Evolutionary conservation across 2,797 vertebrate genomes (phyloP), one percentile per base, ranked within the genome.

Genomic region (Cryptoblepharus egeriae): DNA sequence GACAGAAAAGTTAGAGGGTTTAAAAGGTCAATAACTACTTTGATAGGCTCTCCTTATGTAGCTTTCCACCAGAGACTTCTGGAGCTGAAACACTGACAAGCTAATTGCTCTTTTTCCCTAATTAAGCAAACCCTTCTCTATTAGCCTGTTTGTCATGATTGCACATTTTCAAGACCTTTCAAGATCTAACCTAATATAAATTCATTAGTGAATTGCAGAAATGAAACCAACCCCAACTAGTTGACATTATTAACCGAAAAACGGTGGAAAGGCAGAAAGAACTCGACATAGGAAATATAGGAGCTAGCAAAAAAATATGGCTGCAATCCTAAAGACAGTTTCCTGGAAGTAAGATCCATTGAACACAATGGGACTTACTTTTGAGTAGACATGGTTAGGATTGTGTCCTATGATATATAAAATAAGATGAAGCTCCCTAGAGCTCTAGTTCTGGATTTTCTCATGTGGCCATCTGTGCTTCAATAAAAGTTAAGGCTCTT

Each of bases 71-170:
- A 89, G 94, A 95, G 96, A 94, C 95, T 95, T 96, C 91, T 88
- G 92, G 93, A 97, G 96, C 80, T 97, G 96, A 96, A 97, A 97
- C 94, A 96, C 93, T 98, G 98, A 98, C 98, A 98, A 95, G 96
- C 96, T 99, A 98, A 99, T 99, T 97, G 96, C 93, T 94, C 88
- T 91, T 96, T 74, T 97, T 94, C 95, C 94, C 93, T 95, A 96
- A 97, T 97, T 95, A 95, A 95, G 83, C 85, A 94, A 93, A 87
- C 75, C 77, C 77, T 85, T 91, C 86, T 94, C 94, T 92, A 93
- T 94, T 94, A 95, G 94, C 89, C 77, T 95, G 92, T 85, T 90
- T 89, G 87, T 93, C 9, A 77, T 80, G 94, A 94, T 94, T 95
- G 95, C 93, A 94, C 82, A 55, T 91, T 94, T 92, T 88, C 93